Base-by-base conservation (phyloP, 2,888 invertebrate genomes). In the Limnephilus auricula region DNA sequence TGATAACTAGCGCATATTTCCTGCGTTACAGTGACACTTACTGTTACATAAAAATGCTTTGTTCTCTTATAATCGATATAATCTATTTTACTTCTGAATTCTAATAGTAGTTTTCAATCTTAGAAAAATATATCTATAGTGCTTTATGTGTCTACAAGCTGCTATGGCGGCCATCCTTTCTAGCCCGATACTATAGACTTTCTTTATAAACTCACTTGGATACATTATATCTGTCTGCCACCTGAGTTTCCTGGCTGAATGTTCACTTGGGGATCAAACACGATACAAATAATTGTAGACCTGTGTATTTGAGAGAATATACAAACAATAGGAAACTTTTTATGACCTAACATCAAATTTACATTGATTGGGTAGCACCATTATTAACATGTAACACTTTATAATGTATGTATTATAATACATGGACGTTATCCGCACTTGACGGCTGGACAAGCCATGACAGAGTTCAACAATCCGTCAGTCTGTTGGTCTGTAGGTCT, bases 301-400 rank as follows among this genome's bases (percentile, higher is more conserved):
- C 85, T 40, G 78, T 78, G 87, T 79, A 78, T 79, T 79, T 90
- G 78, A 80, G 34, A 45, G 79, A 87, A 87, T 65, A 79, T 87
- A 90, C 82, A 91, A 91, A 89, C 79, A 91, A 89, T 89, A 89
- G 88, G 89, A 91, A 91, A 89, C 50, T 40, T 37, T 90, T 86
- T 91, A 89, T 83, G 87, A 83, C 80, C 84, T 83, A 91, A 88
- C 50, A 90, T 90, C 87, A 50, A 88, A 89, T 88, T 82, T 88
- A 89, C 40, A 90, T 90, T 90, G 90, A 91, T 91, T 91, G 80
- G 82, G 91, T 91, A 91, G 91, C 91, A 91, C 91, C 91, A 91
- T 91, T 89, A 37, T 80, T 80, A 91, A 91, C 80, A 91, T 88
- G 88, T 91, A 87, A 91, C 88, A 90, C 87, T 82, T 87, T 86